These are phyloP conservation scores for Amorpha juglandis DNA, from an alignment of 2,888 invertebrate genomes.

Conservation along the genomic window DNA sequence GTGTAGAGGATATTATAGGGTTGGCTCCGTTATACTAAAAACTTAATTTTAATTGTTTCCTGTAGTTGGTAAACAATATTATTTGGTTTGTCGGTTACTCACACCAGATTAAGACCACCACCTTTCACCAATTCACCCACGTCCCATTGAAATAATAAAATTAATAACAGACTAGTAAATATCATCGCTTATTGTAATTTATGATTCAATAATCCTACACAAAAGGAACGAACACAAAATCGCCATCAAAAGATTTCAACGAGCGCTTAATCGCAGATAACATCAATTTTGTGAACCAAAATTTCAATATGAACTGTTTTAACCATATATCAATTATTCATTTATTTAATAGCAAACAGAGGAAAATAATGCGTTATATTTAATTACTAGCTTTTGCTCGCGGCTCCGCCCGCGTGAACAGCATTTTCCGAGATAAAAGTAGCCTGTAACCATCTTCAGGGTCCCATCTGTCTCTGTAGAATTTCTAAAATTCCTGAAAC, in stretches of 20 bases:
- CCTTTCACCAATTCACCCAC: conserved; percentile 7
- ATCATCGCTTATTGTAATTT: background rate
- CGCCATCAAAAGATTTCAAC: conserved; percentile 17
- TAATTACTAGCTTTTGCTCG: no score
- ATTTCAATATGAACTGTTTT: no score
- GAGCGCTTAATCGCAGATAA: background rate
- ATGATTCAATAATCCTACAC: background rate
- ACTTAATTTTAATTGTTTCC: background rate
- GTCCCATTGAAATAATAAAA: background rate
- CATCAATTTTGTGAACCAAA: no score
- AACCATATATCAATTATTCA: no score
- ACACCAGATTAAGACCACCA: background rate
- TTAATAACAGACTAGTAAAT: background rate
- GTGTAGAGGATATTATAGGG: background rate
- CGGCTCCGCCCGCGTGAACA: no score
- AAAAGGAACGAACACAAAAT: background rate
- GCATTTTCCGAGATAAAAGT: no score
- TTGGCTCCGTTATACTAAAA: background rate
- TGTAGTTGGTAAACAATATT: background rate
- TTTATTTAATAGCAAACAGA: no score
- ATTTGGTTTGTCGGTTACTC: background rate
- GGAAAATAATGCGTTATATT: no score
- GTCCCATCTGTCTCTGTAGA: no score
- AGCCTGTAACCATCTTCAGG: no score
- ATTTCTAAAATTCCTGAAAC: no score